Evolutionary conservation across 2,797 vertebrate species (phyloP).

Genomic region (Antrozous pallidus): DNA sequence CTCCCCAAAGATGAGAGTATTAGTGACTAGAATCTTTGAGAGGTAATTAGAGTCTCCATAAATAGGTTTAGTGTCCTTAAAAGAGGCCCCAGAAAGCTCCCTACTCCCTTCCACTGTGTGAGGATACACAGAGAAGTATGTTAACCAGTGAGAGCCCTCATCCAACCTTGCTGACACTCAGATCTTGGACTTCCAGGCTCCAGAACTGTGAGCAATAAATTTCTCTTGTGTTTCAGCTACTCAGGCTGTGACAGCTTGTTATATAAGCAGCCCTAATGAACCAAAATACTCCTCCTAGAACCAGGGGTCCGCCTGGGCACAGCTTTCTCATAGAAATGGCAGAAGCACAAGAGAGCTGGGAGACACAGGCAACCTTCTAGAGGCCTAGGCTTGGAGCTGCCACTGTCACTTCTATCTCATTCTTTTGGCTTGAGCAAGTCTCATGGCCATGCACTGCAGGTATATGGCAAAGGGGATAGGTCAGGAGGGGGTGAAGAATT

Average conservation of each 20-base stretch:
- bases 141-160: background rate
- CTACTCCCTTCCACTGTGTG: background rate
- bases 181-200: background rate
- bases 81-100: background rate
- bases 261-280: background rate
- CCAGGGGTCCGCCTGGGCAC: background rate
- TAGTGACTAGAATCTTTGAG: background rate
- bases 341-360: no score
- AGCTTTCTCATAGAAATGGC: background rate
- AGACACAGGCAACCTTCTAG: background rate
- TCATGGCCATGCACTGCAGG: background rate
- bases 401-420: background rate
- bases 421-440: background rate
- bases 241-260: background rate
- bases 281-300: background rate
- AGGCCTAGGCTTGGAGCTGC: background rate
- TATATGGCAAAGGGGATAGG: background rate
- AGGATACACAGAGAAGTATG: background rate
- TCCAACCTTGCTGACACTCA: background rate
- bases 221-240: background rate
- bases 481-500: background rate
- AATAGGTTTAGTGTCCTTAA: background rate
- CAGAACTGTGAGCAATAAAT: background rate
- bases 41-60: background rate
- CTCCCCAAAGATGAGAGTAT: background rate